Evolutionary conservation across 2,888 invertebrate genomes (phyloP).

Genomic region (Girardia tigrina): DNA sequence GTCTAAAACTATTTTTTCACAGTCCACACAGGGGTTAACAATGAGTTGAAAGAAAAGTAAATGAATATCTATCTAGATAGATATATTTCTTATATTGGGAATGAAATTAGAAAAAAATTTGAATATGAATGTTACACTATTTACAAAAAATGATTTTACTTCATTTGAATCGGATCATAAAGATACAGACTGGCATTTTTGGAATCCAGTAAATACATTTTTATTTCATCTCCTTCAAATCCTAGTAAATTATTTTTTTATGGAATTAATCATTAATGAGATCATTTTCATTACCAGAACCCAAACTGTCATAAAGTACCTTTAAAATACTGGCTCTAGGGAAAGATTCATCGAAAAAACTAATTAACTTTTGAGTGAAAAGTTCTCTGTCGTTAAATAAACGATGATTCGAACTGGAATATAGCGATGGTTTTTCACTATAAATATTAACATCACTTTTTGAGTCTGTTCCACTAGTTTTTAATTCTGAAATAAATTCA

Average conservation of each 20-base stretch:
- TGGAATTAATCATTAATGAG: neutral
- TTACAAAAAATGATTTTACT: too few species aligned
- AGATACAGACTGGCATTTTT: conserved; percentile 4
- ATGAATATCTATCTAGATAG: too few species aligned
- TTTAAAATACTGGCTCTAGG: neutral
- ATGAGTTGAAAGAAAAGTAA: too few species aligned
- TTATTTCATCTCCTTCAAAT: neutral
- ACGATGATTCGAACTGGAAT: neutral
- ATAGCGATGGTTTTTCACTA: neutral
- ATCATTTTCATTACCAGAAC: neutral
- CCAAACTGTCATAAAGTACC: neutral
- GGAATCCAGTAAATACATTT: neutral
- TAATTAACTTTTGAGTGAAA: neutral
- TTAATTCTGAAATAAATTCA: neutral
- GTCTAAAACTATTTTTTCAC: too few species aligned
- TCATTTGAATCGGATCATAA: neutral
- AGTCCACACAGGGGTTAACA: too few species aligned
- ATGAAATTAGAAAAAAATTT: too few species aligned
- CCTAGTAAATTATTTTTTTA: neutral
- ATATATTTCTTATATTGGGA: too few species aligned
- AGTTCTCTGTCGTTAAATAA: neutral
- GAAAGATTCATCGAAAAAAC: neutral
- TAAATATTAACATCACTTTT: neutral
- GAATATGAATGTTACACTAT: too few species aligned
- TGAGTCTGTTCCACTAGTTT: neutral